Evolutionary conservation across 2,113 vertebrate genomes (phyloP).

Genomic region (Corythoichthys intestinalis): DNA sequence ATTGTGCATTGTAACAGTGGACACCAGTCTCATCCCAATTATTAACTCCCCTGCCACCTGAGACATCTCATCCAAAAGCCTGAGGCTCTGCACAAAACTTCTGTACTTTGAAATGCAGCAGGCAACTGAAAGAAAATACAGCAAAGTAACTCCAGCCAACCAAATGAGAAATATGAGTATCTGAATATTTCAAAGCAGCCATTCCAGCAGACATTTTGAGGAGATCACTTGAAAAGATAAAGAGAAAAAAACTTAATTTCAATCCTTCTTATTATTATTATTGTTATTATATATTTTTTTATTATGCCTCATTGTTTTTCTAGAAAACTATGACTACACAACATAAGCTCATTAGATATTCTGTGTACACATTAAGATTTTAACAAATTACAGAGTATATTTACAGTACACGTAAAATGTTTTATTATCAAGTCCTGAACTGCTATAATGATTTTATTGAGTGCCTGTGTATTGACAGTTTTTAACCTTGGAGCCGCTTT

Average conservation of each 20-base stretch:
- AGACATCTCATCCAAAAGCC: neutral
- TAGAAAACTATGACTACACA: neutral
- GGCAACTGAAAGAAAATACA: neutral
- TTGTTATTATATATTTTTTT: neutral
- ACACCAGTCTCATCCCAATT: neutral
- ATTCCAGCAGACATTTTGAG: neutral
- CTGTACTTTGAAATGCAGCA: neutral
- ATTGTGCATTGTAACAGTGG: neutral
- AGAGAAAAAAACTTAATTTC: too few relatives aligned
- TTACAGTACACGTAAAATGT: conserved; percentile 16
- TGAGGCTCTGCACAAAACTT: neutral
- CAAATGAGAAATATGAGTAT: neutral
- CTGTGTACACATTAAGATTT: neutral
- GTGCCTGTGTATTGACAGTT: conserved; percentile 56
- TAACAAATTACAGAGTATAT: neutral
- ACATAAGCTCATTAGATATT: neutral
- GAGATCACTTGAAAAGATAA: neutral
- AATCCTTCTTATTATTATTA: too few relatives aligned
- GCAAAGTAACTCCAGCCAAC: neutral
- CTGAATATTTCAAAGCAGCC: neutral
- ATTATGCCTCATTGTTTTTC: neutral
- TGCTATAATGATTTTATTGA: conserved; percentile 41
- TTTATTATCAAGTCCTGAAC: conserved; percentile 35
- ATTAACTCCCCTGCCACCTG: neutral
- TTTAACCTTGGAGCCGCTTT: conserved; percentile 57